phyloP scores from a whole-genome alignment of 2,888 invertebrate species.

The Agriotes lineatus region DNA sequence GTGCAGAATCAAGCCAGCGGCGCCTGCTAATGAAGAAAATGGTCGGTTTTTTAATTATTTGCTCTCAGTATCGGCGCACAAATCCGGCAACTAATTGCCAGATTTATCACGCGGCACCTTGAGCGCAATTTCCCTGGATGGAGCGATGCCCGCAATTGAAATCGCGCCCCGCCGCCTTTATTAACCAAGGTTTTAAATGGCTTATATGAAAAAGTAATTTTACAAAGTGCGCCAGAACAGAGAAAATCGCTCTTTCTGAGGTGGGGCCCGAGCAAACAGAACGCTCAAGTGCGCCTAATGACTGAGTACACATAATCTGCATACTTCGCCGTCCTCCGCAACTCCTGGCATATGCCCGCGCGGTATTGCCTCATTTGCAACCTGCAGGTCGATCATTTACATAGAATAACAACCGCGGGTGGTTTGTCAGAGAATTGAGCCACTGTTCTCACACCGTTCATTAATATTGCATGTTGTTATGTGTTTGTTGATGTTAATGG shows the following conservation, averaged over 20 bases:
- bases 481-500: slow-evolving; percentile 43
- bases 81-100: slow-evolving; percentile 45
- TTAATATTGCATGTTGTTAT: slow-evolving; percentile 57
- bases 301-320: slow-evolving; percentile 65
- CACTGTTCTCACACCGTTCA: slow-evolving; percentile 53
- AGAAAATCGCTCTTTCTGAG: slow-evolving; percentile 50
- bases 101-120: background rate
- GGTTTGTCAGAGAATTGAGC: slow-evolving; percentile 57
- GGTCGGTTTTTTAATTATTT: slow-evolving; percentile 46
- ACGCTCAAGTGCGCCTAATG: slow-evolving; percentile 64
- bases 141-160: slow-evolving; percentile 21
- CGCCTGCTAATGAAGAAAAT: slow-evolving; percentile 47
- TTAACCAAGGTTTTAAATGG: slow-evolving; percentile 38
- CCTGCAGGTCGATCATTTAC: slow-evolving; percentile 64
- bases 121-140: background rate
- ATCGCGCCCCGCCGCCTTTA: slow-evolving; percentile 17
- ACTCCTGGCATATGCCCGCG: slow-evolving; percentile 54
- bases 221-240: slow-evolving; percentile 49
- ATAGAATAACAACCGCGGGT: slow-evolving; percentile 63
- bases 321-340: slow-evolving; percentile 56
- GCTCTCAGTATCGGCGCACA: slow-evolving; percentile 41
- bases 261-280: slow-evolving; percentile 59
- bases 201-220: slow-evolving; percentile 44
- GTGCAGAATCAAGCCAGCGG: slow-evolving; percentile 36
- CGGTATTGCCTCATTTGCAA: slow-evolving; percentile 64